Percentiles rank a stretch among this genome's conserved stretches.
Conservation (phyloP, 2,888 invertebrate species). For the Pherbina coryleti region DNA sequence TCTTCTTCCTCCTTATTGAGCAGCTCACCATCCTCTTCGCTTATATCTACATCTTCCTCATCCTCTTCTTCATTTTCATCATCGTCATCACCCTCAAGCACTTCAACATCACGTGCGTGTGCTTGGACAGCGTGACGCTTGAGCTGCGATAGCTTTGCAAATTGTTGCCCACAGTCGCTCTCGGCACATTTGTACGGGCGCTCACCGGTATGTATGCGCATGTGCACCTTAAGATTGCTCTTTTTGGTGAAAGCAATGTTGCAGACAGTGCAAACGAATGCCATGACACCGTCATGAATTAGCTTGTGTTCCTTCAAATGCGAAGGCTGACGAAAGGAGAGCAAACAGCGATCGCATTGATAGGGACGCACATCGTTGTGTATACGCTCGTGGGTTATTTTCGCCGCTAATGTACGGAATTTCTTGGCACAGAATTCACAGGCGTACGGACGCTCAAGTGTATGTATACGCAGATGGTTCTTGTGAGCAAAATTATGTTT, state of each 20-base stretch:
- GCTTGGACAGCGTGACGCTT: conserved; percentile 46
- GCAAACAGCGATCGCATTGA: conserved; percentile 50
- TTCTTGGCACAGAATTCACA: conserved; percentile 50
- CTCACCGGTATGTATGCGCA: conserved; percentile 49
- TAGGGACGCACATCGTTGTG: conserved; percentile 53
- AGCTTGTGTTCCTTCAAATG: conserved; percentile 53
- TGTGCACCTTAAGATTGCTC: conserved; percentile 49
- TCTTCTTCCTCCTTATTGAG: background rate
- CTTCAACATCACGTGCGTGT: conserved; percentile 37
- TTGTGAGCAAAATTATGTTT: conserved; percentile 50
- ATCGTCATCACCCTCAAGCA: conserved; percentile 13
- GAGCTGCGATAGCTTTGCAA: conserved; percentile 44
- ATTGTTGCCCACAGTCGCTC: conserved; percentile 50
- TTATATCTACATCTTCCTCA: background rate
- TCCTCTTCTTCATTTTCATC: conserved; percentile 1
- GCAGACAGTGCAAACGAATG: conserved; percentile 50
- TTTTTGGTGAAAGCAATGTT: conserved; percentile 48
- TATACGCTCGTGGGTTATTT: conserved; percentile 50
- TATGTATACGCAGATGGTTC: conserved; percentile 53
- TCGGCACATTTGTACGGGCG: conserved; percentile 50
- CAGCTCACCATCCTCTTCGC: background rate
- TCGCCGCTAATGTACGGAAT: conserved; percentile 52
- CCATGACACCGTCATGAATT: conserved; percentile 48
- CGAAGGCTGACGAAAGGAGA: conserved; percentile 50
- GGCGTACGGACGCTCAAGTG: conserved; percentile 51